Base-by-base conservation (phyloP, 2,888 invertebrate species). In the Amiota communis region DNA sequence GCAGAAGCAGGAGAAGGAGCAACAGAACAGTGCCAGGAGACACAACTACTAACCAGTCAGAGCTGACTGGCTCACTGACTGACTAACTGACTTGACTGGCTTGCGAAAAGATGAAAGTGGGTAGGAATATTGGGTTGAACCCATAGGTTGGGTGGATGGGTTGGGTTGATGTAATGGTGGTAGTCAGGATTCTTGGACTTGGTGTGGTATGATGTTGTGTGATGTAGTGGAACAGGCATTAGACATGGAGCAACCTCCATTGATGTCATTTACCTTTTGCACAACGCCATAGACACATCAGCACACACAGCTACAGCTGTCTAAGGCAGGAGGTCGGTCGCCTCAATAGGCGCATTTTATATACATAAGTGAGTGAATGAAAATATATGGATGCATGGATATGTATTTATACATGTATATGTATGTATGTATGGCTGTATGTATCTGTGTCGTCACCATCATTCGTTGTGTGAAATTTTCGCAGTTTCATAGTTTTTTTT, bases 221-320 rank as follows among this genome's bases (percentile, higher is more conserved):
- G 23, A 23, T 36, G 36, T 53, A 64, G 73, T 46, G 64, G 48
- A 72, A 68, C 23, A 46, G 56, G 64, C 70, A 65, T 73, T 49
- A 49, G 67, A 36, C 46, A 61, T 46, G 56, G 48, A 53, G 56
- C 81, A 82, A 82, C 82, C 82, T 82, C 82, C 81, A 82, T 82
- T 84, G 82, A 84, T 82, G 82, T 82, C 82, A 82, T 82, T 82
- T 82, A 82, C 82, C 82, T 82, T 82, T 79, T 76, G 74, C 77
- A 76, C 74, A 80, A 69, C 77, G 53, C 69, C 51, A 65, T 48
- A 65, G 17, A 72, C 53, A 72, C 72, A 71, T 51, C 68, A 11
- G 36, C 53, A 67, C 59, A 71, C 70, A 69, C 49, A 57, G 48
- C 36, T 49, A 56, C 56, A 57, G 15, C 59, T 48, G 71, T 20